phyloP scores from a whole-genome alignment of 2,797 vertebrate genomes.

The Hylomyscus alleni region DNA sequence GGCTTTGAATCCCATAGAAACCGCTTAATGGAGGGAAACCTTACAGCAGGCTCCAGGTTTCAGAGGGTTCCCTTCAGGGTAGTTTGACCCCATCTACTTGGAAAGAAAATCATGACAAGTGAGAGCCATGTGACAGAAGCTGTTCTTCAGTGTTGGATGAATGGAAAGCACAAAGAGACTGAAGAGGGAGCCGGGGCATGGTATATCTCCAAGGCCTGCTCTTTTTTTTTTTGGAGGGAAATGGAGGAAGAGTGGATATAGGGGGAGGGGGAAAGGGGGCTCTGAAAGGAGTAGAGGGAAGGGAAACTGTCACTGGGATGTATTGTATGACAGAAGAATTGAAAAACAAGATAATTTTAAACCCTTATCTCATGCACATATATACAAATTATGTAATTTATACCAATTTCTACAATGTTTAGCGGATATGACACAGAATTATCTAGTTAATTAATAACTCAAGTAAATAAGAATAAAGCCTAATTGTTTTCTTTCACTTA shows the following conservation, averaged over 20 bases:
- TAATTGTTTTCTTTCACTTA: conserved; percentile 16
- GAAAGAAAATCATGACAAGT: background rate
- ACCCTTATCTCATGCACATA: background rate
- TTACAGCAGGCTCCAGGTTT: background rate
- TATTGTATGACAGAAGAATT: background rate
- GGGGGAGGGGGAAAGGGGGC: background rate
- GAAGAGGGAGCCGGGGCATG: no score
- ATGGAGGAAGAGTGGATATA: background rate
- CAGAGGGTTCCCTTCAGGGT: background rate
- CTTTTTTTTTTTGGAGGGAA: background rate
- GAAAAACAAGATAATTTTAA: conserved; percentile 1
- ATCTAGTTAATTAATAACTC: background rate
- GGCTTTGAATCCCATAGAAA: background rate
- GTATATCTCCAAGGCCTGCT: background rate
- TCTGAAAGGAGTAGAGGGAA: background rate
- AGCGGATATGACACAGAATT: background rate
- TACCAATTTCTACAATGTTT: background rate
- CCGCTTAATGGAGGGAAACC: background rate
- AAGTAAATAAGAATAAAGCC: background rate
- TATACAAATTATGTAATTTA: background rate
- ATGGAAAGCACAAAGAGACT: background rate
- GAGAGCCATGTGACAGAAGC: background rate
- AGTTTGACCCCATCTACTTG: background rate
- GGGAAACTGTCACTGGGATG: background rate
- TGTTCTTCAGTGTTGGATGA: no score